Percentiles rank a stretch among this genome's conserved stretches.
Evolutionary conservation across 2,888 invertebrate genomes (phyloP).

Genomic region (Standfussiana lucernea): DNA sequence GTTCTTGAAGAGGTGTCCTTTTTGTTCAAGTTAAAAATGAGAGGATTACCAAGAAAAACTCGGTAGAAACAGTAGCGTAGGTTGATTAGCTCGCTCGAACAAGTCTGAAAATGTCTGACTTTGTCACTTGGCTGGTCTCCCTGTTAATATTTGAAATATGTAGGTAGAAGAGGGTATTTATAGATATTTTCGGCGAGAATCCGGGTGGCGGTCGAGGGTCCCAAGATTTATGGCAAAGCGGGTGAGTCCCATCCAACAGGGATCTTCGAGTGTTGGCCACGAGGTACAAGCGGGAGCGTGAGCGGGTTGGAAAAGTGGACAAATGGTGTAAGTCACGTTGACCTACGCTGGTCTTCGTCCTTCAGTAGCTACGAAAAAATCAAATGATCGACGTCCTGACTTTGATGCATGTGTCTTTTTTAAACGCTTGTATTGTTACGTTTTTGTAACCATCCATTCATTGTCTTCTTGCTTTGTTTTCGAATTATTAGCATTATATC

Average conservation of each 20-base stretch:
- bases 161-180: conserved; percentile 88
- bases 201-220: conserved; percentile 90
- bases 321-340: no score
- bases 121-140: conserved; percentile 78
- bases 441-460: not conserved
- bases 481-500: not conserved
- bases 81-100: conserved; percentile 60
- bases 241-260: conserved; percentile 90
- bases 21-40: conserved; percentile 30
- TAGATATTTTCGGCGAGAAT: conserved; percentile 90
- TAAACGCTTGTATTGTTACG: not conserved
- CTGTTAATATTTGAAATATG: conserved; percentile 90
- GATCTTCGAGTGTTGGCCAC: conserved; percentile 78
- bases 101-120: conserved; percentile 74
- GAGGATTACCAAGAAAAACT: conserved; percentile 38
- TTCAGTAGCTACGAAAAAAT: not conserved
- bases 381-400: not conserved
- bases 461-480: not conserved
- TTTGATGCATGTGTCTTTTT: not conserved
- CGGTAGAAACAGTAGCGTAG: conserved; percentile 34
- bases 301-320: not conserved
- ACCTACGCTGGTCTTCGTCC: not conserved
- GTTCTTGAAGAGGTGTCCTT: not conserved
- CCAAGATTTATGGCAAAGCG: conserved; percentile 90
- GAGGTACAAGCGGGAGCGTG: conserved; percentile 66